Evolutionary conservation across 1,140 invertebrate species (phyloP), one percentile per base, ranked within the genome.

Genomic region (Orchesella cincta): DNA sequence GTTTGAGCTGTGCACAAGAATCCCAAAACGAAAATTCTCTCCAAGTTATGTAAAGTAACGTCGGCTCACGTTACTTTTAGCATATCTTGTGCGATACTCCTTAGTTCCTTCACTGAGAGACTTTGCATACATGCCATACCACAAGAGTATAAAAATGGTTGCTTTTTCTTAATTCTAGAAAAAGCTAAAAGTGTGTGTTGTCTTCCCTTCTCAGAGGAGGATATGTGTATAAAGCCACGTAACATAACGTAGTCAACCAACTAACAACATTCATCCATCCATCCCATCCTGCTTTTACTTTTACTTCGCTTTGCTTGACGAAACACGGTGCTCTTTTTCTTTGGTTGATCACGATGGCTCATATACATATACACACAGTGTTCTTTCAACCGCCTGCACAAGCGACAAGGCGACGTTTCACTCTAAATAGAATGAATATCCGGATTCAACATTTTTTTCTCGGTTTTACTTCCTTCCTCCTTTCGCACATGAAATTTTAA

Each of bases 191-290:
- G n/a, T n/a, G n/a, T n/a, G n/a, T n/a, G n/a, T n/a, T n/a, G n/a
- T n/a, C n/a, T n/a, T n/a, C n/a, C n/a, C n/a, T n/a, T n/a, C n/a
- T n/a, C n/a, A n/a, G n/a, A n/a, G n/a, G n/a, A n/a, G n/a, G n/a
- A n/a, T n/a, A n/a, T n/a, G n/a, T n/a, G n/a, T n/a, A n/a, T n/a
- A n/a, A n/a, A n/a, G n/a, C n/a, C n/a, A n/a, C n/a, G n/a, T n/a
- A n/a, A n/a, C n/a, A 46, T 46, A 20, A 20, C 39, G 62, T 67
- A 67, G 62, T 67, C 26, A 67, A 67, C 62, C 62, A 67, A 31
- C 62, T 67, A 67, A 67, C 62, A 67, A 31, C 62, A 67, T 67
- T 67, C 62, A 67, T 67, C 31, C 62, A 67, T 67, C 62, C 62
- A 67, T 67, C 31, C 31, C 62, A 67, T 67, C 31, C 31, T 31